Evolutionary conservation across 2,888 invertebrate species (phyloP).

Genomic region (Amphipoea lucens): DNA sequence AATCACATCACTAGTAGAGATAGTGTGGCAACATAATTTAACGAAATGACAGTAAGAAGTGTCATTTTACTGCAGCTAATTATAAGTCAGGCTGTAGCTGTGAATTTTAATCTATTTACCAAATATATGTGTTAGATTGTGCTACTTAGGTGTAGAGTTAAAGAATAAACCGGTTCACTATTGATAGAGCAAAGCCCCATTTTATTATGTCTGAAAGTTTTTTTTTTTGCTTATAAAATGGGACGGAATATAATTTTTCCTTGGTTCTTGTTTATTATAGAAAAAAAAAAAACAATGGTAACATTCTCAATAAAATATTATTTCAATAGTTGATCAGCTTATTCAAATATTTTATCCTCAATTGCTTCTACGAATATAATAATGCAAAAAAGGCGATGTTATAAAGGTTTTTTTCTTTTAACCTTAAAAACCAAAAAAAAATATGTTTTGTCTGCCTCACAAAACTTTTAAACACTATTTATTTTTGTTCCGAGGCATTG

Average conservation of each 20-base stretch:
- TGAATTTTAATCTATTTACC: slow-evolving; percentile 57
- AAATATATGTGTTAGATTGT: slow-evolving; percentile 64
- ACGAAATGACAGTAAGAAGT: too few relatives aligned
- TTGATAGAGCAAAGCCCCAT: slow-evolving; percentile 26
- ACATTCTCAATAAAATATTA: slow-evolving; percentile 10
- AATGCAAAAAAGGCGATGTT: slow-evolving; percentile 13
- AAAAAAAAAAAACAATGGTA: neutral
- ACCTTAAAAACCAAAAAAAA: slow-evolving; percentile 1
- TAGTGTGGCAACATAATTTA: too few relatives aligned
- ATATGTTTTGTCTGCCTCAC: slow-evolving; percentile 20
- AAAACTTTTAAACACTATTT: slow-evolving; percentile 34
- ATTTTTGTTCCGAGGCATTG: slow-evolving; percentile 33
- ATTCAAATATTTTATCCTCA: slow-evolving; percentile 31
- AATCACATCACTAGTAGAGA: neutral
- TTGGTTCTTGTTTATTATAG: slow-evolving; percentile 11
- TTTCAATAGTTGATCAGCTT: slow-evolving; percentile 40
- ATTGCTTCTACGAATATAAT: slow-evolving; percentile 25
- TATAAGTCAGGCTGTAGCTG: neutral
- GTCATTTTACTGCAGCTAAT: too few relatives aligned
- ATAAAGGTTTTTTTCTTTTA: neutral
- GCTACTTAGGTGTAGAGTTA: slow-evolving; percentile 56
- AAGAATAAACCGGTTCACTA: slow-evolving; percentile 52
- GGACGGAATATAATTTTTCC: neutral
- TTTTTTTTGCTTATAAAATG: neutral
- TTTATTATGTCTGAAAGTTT: neutral